Conservation (phyloP, 2,888 invertebrate genomes). For the Galerucella calmariensis region DNA sequence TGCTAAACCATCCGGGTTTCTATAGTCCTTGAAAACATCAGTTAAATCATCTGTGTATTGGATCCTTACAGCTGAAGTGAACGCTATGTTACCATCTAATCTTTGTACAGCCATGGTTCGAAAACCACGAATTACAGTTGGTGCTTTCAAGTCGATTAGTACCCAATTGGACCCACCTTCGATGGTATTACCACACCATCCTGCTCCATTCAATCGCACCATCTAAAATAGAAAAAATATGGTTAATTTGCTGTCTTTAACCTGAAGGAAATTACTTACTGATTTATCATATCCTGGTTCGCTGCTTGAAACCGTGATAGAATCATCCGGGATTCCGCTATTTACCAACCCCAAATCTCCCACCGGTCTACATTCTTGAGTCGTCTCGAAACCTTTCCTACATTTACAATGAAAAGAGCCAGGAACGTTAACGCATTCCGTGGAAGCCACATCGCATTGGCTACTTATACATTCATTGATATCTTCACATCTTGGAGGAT, state of each 20-base stretch:
- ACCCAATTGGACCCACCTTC: constrained; percentile 93
- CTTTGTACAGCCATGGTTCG: constrained; percentile 89
- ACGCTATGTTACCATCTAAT: constrained; percentile 85
- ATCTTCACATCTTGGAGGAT: constrained; percentile 89
- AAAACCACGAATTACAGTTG: constrained; percentile 89
- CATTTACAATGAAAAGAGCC: constrained; percentile 93
- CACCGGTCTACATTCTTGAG: constrained; percentile 89
- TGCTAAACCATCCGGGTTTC: constrained; percentile 91
- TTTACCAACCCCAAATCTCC: constrained; percentile 89
- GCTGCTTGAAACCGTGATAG: constrained; percentile 84
- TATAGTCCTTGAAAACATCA: constrained; percentile 90
- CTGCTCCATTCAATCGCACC: constrained; percentile 84
- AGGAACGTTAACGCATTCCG: constrained; percentile 88
- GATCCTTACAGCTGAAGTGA: constrained; percentile 89
- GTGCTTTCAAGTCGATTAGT: constrained; percentile 86
- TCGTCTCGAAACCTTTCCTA: constrained; percentile 83
- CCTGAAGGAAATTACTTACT: constrained; percentile 65
- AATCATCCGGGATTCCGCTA: constrained; percentile 90
- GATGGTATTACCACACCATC: constrained; percentile 90
- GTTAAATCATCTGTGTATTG: constrained; percentile 90
- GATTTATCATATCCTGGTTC: constrained; percentile 86
- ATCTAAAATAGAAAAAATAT: constrained; percentile 67
- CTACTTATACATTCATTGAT: constrained; percentile 90
- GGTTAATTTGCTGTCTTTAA: too few relatives aligned
- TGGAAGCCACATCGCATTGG: constrained; percentile 90